Evolutionary conservation across 2,888 invertebrate genomes (phyloP).

Genomic region (Dasysyrphus albostriatus): DNA sequence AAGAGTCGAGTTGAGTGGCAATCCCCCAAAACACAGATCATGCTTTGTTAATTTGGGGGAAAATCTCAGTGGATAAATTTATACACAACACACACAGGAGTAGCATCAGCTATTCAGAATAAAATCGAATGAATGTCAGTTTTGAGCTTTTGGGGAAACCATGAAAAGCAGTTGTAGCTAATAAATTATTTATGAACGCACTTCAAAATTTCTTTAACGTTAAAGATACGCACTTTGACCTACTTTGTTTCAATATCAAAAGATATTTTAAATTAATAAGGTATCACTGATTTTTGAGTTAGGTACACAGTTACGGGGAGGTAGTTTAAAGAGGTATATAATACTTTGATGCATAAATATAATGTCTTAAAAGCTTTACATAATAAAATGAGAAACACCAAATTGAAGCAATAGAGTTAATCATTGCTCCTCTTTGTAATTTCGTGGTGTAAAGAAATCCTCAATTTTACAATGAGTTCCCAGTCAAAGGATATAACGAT

Average conservation of each 20-base stretch:
- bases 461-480: too few relatives aligned
- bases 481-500: too few relatives aligned
- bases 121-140: slow-evolving; percentile 8
- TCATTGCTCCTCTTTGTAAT: neutral
- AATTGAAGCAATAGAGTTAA: neutral
- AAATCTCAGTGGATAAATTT: slow-evolving; percentile 14
- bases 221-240: slow-evolving; percentile 16
- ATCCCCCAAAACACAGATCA: slow-evolving; percentile 26
- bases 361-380: slow-evolving; percentile 13
- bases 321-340: neutral
- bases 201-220: slow-evolving; percentile 21
- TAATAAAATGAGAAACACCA: neutral
- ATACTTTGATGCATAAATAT: neutral
- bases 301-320: neutral
- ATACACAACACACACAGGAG: slow-evolving; percentile 3
- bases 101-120: slow-evolving; percentile 4
- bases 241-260: slow-evolving; percentile 10
- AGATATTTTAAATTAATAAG: slow-evolving; percentile 21
- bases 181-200: slow-evolving; percentile 32
- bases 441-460: neutral
- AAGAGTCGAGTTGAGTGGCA: neutral
- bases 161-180: slow-evolving; percentile 1
- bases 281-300: slow-evolving; percentile 7
- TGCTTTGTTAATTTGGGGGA: slow-evolving; percentile 45
- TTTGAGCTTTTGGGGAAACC: slow-evolving; percentile 5